A percentile compares a stretch with the other conserved stretches of the same genome.
Evolutionary conservation across 64 coral and sea anemone genomes (phyloP).

Genomic region (Anthopleura sola): DNA sequence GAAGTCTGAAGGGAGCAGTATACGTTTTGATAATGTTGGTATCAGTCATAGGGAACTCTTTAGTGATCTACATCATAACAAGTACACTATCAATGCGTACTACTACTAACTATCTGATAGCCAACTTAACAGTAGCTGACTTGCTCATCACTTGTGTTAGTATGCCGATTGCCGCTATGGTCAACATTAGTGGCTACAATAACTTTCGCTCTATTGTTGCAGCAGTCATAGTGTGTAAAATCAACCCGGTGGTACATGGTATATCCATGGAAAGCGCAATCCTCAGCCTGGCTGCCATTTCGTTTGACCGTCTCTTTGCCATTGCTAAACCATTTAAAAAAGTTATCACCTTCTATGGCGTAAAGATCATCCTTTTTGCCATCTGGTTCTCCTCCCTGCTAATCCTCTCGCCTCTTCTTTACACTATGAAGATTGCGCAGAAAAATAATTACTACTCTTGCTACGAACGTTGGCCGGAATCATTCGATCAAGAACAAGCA

Average conservation of each 20-base stretch:
- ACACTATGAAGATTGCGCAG: neutral
- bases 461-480: slow-evolving; percentile 34
- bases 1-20: neutral
- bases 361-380: slow-evolving; percentile 16
- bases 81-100: slow-evolving; percentile 25
- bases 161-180: slow-evolving; percentile 29
- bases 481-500: slow-evolving; percentile 21
- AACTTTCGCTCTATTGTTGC: neutral
- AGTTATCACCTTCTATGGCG: neutral
- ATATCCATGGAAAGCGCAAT: slow-evolving; percentile 30
- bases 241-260: slow-evolving; percentile 32
- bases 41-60: slow-evolving; percentile 36
- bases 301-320: slow-evolving; percentile 36
- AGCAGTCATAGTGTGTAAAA: slow-evolving; percentile 42
- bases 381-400: slow-evolving; percentile 35
- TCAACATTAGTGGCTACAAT: slow-evolving; percentile 25
- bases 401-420: slow-evolving; percentile 11
- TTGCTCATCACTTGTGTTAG: slow-evolving; percentile 24
- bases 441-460: slow-evolving; percentile 16
- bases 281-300: slow-evolving; percentile 35
- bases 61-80: slow-evolving; percentile 29
- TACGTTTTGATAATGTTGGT: slow-evolving; percentile 30
- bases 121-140: slow-evolving; percentile 24
- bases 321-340: slow-evolving; percentile 28
- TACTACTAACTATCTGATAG: slow-evolving; percentile 35